Conservation (phyloP, 2,888 invertebrate genomes). For the Hyposoter didymator region DNA sequence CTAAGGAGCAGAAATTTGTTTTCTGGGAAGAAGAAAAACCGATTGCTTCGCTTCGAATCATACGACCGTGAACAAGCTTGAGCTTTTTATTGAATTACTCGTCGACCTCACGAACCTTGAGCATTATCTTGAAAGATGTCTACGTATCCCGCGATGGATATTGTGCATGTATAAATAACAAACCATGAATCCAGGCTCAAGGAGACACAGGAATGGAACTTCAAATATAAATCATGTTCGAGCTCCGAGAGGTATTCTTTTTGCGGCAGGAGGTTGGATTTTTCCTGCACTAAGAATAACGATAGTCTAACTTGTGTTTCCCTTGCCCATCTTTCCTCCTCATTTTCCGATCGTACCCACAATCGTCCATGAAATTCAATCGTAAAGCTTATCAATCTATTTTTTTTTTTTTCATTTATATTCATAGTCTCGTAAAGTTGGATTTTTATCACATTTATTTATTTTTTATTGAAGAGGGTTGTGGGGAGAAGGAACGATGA, state of each 20-base stretch:
- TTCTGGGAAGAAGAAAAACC: background rate
- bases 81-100: background rate
- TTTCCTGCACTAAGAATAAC: background rate
- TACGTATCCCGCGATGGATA: background rate
- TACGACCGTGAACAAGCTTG: background rate
- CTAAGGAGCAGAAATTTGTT: background rate
- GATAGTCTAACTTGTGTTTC: background rate
- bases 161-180: background rate
- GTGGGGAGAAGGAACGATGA: no score
- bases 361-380: background rate
- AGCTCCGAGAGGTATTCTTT: background rate
- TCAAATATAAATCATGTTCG: background rate
- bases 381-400: background rate
- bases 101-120: background rate
- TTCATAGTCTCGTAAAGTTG: background rate
- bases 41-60: background rate
- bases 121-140: background rate
- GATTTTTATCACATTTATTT: background rate
- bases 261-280: background rate
- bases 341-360: background rate
- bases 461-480: background rate
- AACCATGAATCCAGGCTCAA: background rate
- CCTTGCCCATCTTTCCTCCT: background rate
- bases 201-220: background rate
- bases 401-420: background rate